phyloP scores from a whole-genome alignment of 2,113 vertebrate species.

The Ctenodactylus gundi region DNA sequence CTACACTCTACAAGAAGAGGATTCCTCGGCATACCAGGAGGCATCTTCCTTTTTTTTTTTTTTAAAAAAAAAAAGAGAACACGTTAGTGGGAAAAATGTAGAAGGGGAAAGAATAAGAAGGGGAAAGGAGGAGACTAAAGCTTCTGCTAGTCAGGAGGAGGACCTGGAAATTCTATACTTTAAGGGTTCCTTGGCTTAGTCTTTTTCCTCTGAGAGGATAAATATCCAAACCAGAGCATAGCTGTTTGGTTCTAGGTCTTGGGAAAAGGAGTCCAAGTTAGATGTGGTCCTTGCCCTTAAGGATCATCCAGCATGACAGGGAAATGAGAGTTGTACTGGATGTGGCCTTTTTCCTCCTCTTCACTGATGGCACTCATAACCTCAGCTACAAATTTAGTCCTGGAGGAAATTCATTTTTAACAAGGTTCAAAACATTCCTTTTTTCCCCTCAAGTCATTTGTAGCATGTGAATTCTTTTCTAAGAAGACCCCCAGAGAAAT shows the following conservation, averaged over 20 bases:
- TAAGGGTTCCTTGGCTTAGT: background rate
- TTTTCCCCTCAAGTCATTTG: background rate
- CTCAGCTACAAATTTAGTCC: background rate
- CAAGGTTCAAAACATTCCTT: background rate
- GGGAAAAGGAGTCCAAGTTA: background rate
- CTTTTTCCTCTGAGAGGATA: background rate
- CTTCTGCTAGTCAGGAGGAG: too few species aligned
- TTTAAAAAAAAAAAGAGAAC: too few species aligned
- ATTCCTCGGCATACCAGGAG: background rate
- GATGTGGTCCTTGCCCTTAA: background rate
- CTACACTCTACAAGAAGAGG: background rate
- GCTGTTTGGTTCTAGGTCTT: background rate
- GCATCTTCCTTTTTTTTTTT: background rate
- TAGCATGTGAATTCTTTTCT: background rate
- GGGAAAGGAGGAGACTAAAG: too few species aligned
- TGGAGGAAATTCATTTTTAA: background rate
- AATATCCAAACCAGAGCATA: background rate
- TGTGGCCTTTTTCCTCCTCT: background rate
- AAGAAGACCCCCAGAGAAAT: background rate
- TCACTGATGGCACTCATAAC: too few species aligned
- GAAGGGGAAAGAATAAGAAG: too few species aligned
- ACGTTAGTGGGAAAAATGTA: too few species aligned
- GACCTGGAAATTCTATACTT: too few species aligned
- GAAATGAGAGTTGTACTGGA: background rate
- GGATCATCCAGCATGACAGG: background rate